Evolutionary conservation across 1,140 invertebrate species (phyloP), one percentile per base, ranked within the genome.

Genomic region (Lasaia peninsularis): DNA sequence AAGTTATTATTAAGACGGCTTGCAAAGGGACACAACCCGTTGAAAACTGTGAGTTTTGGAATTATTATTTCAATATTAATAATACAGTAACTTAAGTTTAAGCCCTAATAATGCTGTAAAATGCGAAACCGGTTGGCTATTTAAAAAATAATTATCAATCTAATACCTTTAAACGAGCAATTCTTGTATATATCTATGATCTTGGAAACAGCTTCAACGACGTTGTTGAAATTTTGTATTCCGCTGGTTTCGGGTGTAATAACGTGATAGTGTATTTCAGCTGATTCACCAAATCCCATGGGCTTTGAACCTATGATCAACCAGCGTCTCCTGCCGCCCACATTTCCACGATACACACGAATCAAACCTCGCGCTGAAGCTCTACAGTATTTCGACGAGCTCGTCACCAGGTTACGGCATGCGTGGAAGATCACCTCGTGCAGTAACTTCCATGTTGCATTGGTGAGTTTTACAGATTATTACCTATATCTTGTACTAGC

Each of bases 241-340:
- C n/a, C n/a, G n/a, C n/a, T n/a, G n/a, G n/a, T n/a, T n/a, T n/a
- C n/a, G n/a, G n/a, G n/a, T n/a, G n/a, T n/a, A n/a, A n/a, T 24
- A 24, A 24, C 24, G 7, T 2, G n/a, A 21, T 28, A 6, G 5
- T 6, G 24, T 28, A 35, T 78, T 75, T 3, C 65, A 92, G 91
- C 90, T 11, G 91, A 92, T 52, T 87, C 88, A 9, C 91, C 91
- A 3, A 92, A 92, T 68, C 90, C 91, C 0, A 93, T 97, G 91
- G 97, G 97, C 0, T 99, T 99, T 90, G 97, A 99, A 78, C 97
- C 98, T 16, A 93, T 98, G 79, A 95, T 98, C 32, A 99, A 99
- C 89, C 97, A 98, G 88, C 93, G 98, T 63, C 91, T 98, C 28
- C 89, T 99, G 24, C 98, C 98, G 34, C 98, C 98, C 0, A 98